Conservation (phyloP, 2,888 invertebrate genomes). For the Linyphia triangularis region DNA sequence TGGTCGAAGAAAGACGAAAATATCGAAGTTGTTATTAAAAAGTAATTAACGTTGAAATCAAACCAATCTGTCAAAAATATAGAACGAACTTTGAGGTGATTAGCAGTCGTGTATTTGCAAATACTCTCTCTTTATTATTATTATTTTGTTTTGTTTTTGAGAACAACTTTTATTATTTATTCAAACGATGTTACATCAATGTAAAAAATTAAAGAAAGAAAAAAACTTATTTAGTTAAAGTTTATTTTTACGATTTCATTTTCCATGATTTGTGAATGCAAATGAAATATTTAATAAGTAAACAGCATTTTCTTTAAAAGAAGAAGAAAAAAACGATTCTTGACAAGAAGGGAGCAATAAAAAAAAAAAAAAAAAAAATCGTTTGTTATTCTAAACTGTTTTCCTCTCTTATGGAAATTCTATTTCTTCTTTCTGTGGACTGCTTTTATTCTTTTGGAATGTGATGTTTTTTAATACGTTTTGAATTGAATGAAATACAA, state of each 20-base stretch:
- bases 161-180: conserved; percentile 37
- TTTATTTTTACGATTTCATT: background rate
- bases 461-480: conserved; percentile 58
- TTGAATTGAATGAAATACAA: conserved; percentile 49
- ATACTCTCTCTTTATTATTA: too few species aligned
- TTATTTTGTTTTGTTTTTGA: background rate
- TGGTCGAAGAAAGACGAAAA: too few species aligned
- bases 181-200: conserved; percentile 41
- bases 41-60: too few species aligned
- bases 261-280: background rate
- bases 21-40: too few species aligned
- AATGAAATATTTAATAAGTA: conserved; percentile 39
- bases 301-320: background rate
- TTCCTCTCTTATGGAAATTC: background rate
- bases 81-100: too few species aligned
- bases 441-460: conserved; percentile 24
- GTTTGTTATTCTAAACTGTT: background rate
- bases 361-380: background rate
- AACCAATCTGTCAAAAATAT: background rate
- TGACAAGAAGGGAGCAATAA: background rate
- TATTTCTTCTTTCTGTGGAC: conserved; percentile 33
- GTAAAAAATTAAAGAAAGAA: too few species aligned
- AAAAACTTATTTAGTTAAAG: background rate
- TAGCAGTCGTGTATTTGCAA: too few species aligned
- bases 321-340: background rate